Percentiles rank a stretch among this genome's conserved stretches.
Evolutionary conservation across 92 coral and sea anemone genomes (phyloP).

Genomic region (Heliopora coerulea): DNA sequence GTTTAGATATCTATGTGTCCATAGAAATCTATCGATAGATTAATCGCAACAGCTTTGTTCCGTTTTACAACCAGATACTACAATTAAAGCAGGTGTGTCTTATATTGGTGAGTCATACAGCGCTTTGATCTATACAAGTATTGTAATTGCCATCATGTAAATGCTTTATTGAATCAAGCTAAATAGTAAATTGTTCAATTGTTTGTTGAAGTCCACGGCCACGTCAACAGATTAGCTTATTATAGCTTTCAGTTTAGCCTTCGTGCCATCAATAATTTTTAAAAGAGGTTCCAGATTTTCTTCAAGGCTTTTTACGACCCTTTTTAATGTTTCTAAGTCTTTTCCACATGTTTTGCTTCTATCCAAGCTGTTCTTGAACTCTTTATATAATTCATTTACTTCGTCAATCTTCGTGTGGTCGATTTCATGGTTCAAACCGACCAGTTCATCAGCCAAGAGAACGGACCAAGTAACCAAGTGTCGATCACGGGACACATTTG

Average conservation of each 20-base stretch:
- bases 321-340: constrained; percentile 28
- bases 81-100: too few species aligned
- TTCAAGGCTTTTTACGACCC: not conserved
- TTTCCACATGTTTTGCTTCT: constrained; percentile 30
- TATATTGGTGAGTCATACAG: too few species aligned
- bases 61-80: too few species aligned
- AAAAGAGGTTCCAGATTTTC: constrained; percentile 12
- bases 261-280: not conserved
- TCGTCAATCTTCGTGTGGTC: constrained; percentile 15
- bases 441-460: constrained; percentile 56
- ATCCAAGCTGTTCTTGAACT: constrained; percentile 38
- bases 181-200: too few species aligned
- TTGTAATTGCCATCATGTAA: too few species aligned
- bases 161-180: too few species aligned
- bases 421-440: constrained; percentile 35
- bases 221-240: too few species aligned
- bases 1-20: too few species aligned
- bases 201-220: too few species aligned
- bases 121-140: too few species aligned
- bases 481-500: constrained; percentile 51
- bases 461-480: constrained; percentile 60
- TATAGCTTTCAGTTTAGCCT: not conserved
- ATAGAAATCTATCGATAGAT: too few species aligned
- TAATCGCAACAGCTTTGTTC: too few species aligned
- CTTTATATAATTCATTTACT: constrained; percentile 14